Evolutionary conservation across 2,888 invertebrate species (phyloP), one percentile per base, ranked within the genome.

Genomic region (Microctonus brassicae): DNA sequence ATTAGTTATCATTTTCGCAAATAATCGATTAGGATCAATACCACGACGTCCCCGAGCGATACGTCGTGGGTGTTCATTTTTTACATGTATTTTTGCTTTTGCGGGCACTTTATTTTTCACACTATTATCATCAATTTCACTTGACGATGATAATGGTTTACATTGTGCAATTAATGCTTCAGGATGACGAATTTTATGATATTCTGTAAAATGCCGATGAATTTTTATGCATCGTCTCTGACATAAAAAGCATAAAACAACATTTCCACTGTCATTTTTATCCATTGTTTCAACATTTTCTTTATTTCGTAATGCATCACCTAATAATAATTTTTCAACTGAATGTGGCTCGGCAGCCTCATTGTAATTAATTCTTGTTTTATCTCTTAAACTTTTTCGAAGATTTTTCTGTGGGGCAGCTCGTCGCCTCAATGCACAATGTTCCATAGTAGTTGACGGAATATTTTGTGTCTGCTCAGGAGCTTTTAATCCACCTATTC

Each of bases 141-240:
- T 58, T 7, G 33, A 22, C 20, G n/a, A 26, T 22, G 39, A n/a
- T 33, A 29, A 24, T 65, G 11, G 58, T 29, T 4, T 29, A 22
- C 57, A 77, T 34, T 52, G 77, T 0, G 73, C 10, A 67, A 55
- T 72, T 10, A 60, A 73, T 74, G 13, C 69, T 1, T 80, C 80
- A 0, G 83, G 74, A 58, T 77, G 79, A 13, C 76, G 73, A 63
- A 87, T 83, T 74, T 86, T 86, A 71, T 87, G 87, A 69, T 86
- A 87, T 22, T 79, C 79, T 13, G 75, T 76, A 39, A 86, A 78
- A 69, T 87, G 87, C 24, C 75, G 77, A 9, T 69, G 74, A 7
- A 87, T 78, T 69, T 83, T 79, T 34, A 74, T 80, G 34, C 77
- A 80, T 0, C 62, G 11, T 6, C 76, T 73, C 24, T 81, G 78